These are phyloP conservation scores for Macrocentrus cingulum DNA, from an alignment of 1,140 invertebrate genomes.

Conservation along the genomic window DNA sequence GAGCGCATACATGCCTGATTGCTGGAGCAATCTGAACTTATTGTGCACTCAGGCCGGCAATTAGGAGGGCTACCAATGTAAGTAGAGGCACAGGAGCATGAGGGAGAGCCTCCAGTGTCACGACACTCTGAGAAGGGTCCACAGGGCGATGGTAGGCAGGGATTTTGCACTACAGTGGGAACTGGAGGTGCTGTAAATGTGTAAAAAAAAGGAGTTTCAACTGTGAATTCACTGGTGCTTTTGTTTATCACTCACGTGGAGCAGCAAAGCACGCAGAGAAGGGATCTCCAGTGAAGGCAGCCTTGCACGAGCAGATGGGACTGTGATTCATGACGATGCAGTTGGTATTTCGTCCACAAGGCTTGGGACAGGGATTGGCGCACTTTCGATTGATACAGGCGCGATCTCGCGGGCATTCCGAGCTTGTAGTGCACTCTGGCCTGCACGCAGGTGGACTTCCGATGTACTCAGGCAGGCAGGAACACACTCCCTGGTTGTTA, in stretches of 20 bases:
- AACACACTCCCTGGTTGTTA: constrained; percentile 68
- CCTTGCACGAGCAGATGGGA: constrained; percentile 67
- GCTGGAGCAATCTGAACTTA: constrained; percentile 67
- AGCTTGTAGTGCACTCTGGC: constrained; percentile 69
- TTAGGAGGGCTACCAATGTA: constrained; percentile 66
- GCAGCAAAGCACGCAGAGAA: constrained; percentile 40
- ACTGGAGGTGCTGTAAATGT: constrained; percentile 21
- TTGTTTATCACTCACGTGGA: constrained; percentile 22
- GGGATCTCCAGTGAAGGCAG: constrained; percentile 62
- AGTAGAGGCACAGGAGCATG: constrained; percentile 66
- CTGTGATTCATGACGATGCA: constrained; percentile 67
- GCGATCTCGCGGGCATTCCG: constrained; percentile 65
- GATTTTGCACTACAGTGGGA: constrained; percentile 54
- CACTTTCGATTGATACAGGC: constrained; percentile 72
- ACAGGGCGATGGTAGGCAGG: constrained; percentile 67
- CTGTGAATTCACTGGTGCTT: background rate
- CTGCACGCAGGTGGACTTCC: constrained; percentile 70
- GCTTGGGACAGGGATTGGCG: constrained; percentile 68
- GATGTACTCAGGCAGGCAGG: constrained; percentile 66
- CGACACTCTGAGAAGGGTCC: constrained; percentile 69
- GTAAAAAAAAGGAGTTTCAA: background rate
- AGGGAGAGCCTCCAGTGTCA: constrained; percentile 61
- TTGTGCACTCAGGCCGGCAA: constrained; percentile 66
- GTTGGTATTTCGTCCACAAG: constrained; percentile 66
- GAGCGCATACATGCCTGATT: constrained; percentile 67